Base-by-base conservation (phyloP, 2,113 vertebrate genomes). In the Xiphophorus hellerii region DNA sequence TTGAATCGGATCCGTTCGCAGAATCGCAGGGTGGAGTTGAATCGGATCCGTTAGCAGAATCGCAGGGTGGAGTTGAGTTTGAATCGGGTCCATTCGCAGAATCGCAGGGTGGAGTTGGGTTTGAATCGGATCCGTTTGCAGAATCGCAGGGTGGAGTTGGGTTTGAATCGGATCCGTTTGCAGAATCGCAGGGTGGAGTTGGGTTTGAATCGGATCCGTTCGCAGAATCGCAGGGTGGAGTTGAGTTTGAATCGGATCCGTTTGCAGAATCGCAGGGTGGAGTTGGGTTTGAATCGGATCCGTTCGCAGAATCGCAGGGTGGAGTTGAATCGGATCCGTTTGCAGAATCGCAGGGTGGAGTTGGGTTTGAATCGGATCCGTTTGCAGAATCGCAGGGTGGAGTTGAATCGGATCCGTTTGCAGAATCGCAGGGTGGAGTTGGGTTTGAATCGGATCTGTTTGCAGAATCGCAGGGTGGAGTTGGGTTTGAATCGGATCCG, bases 281-380 rank as follows among this genome's bases (percentile, higher is more conserved):
- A 58, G 62, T 44, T 73, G 30, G 22, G 2, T 74, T 82, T 71
- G 76, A 82, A 54, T 79, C 60, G 0, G 81, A 61, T 33, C 65
- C 17, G 1, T 75, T 22, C 1, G 51, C 64, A 22, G 68, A 84
- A 42, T 61, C 69, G 12, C 51, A 74, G 10, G 29, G 25, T 10
- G 51, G 30, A 63, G 66, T 71, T 77, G 76, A 80, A 42, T 77
- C 42, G 0, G 78, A 35, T 39, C 35, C 54, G 0, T 76, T 31
- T 3, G 30, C 31, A 22, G 69, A 84, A 61, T 68, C 37, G 35
- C 28, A 71, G 12, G 61, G 51, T 3, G 73, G 31, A 66, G 69
- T 67, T 69, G 60, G 2, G 4, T 80, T 85, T 85, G 71, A 79
- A 60, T 72, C 0, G 0, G 73, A 72, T 61, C 66, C 30, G 6